Conservation (phyloP, 2,888 invertebrate genomes). For the Leucophora obtusa region DNA sequence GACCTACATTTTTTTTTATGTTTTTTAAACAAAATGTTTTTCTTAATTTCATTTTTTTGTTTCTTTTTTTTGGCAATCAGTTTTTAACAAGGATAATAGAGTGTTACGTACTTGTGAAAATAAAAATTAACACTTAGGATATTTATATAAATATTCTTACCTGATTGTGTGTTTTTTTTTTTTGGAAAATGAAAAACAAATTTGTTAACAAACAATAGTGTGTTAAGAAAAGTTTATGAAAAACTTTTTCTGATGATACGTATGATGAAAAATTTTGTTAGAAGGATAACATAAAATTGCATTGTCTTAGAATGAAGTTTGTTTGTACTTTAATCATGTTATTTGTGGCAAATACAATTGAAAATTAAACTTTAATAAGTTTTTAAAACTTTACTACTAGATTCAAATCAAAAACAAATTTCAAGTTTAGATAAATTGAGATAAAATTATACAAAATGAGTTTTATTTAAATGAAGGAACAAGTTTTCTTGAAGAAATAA, state of each 20-base stretch:
- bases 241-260: not conserved
- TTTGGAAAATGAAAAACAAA: not conserved
- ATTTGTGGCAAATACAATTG: not conserved
- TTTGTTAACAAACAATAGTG: too few species aligned
- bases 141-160: not conserved
- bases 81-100: not conserved
- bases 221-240: not conserved
- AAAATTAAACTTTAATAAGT: not conserved
- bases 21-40: not conserved
- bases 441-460: not conserved
- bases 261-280: not conserved
- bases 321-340: not conserved
- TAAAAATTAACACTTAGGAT: not conserved
- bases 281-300: not conserved
- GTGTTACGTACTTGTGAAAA: not conserved
- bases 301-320: not conserved
- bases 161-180: not conserved
- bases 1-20: constrained; percentile 38
- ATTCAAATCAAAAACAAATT: not conserved
- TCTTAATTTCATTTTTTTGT: not conserved
- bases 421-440: not conserved
- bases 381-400: not conserved
- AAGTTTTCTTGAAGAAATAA: not conserved
- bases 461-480: not conserved
- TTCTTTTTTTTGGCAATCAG: not conserved